Conservation (phyloP, 1,140 invertebrate species). For the Chymomyza costata region DNA sequence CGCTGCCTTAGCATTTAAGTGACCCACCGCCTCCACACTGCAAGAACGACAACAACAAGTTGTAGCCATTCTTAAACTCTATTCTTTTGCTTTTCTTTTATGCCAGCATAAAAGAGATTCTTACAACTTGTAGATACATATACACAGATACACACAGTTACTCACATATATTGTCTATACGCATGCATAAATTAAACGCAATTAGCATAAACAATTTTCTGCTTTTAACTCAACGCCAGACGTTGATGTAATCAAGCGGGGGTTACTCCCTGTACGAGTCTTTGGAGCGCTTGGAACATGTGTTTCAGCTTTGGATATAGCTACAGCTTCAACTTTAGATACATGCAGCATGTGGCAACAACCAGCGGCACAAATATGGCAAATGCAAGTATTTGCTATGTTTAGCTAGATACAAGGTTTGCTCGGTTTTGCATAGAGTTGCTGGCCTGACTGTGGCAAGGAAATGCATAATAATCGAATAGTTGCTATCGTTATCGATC, state of each 20-base stretch:
- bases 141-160: slow-evolving; percentile 11
- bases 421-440: too few species aligned
- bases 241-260: slow-evolving; percentile 33
- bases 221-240: slow-evolving; percentile 44
- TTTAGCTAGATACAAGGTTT: too few species aligned
- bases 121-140: slow-evolving; percentile 43
- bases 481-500: too few species aligned
- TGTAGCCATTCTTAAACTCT: slow-evolving; percentile 30
- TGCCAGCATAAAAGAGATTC: slow-evolving; percentile 4
- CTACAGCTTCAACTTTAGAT: slow-evolving; percentile 24
- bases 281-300: too few species aligned
- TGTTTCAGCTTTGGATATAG: too few species aligned
- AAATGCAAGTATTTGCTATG: slow-evolving; percentile 16
- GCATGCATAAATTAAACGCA: slow-evolving; percentile 70
- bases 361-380: slow-evolving; percentile 22
- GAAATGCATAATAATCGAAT: too few species aligned
- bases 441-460: too few species aligned
- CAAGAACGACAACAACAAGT: slow-evolving; percentile 16
- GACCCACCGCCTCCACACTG: too few species aligned
- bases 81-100: slow-evolving; percentile 38
- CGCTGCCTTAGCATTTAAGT: slow-evolving; percentile 20
- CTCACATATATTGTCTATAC: slow-evolving; percentile 19
- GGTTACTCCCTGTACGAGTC: slow-evolving; percentile 5
- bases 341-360: slow-evolving; percentile 11
- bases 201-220: slow-evolving; percentile 73